Base-by-base conservation (phyloP, 2,888 invertebrate genomes). In the Venustoraphidia nigricollis region DNA sequence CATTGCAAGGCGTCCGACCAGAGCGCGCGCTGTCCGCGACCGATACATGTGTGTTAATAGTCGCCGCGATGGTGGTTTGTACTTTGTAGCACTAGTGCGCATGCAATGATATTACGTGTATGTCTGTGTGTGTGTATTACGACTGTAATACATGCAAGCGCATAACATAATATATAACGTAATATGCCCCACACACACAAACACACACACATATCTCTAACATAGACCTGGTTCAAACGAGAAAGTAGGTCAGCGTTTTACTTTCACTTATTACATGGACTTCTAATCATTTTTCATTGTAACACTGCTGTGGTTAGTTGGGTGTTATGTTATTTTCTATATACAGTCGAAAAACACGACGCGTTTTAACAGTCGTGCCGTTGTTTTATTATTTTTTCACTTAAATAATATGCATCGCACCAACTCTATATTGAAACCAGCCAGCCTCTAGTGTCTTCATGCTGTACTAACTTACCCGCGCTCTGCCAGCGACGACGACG, bases 211-310 rank as follows among this genome's bases (percentile, higher is more conserved):
- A 6, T 27, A 27, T 6, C 63, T 67, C 79, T 82, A 83, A 86
- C 86, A 87, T 87, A 86, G 86, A 86, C 86, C 86, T 86, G 85
- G 83, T 86, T 86, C 82, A 27, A 27, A 79, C 74, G 75, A 76
- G 81, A 85, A 88, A 87, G 86, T 87, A 80, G 87, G 87, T 86
- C 87, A 84, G 66, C 76, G 75, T 76, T 75, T 83, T 81, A 83
- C 84, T 84, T 84, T 84, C 83, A 84, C 84, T 84, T 82, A 81
- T 83, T 82, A 80, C 82, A 82, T 79, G 78, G 80, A 76, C 73
- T 74, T 73, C 77, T 77, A 77, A 78, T 77, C 77, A 77, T 77
- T 77, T 75, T 74, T 73, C 75, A 75, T 76, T 76, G 77, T 77
- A 73, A 71, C 72, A 71, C 72, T 70, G 73, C 69, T 70, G 70